Evolutionary conservation across 2,888 invertebrate genomes (phyloP).

Genomic region (Agonopterix heracliana): DNA sequence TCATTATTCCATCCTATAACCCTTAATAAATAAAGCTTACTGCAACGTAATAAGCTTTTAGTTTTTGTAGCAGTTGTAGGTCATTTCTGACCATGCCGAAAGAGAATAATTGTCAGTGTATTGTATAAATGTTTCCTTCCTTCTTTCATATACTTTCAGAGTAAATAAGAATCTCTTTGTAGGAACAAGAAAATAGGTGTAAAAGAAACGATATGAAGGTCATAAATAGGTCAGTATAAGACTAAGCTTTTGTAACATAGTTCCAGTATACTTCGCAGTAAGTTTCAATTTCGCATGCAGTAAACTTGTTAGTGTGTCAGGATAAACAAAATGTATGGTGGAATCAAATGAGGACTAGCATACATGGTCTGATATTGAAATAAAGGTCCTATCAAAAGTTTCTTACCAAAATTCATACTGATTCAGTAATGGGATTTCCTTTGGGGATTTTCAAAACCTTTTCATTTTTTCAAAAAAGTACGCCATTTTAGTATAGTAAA

Average conservation of each 20-base stretch:
- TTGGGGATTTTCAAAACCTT: too few relatives aligned
- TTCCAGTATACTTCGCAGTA: constrained; percentile 43
- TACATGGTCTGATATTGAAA: constrained; percentile 29
- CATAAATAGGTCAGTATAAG: constrained; percentile 55
- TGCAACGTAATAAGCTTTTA: too few relatives aligned
- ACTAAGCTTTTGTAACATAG: constrained; percentile 45
- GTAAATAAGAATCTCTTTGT: background rate
- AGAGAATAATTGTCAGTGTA: too few relatives aligned
- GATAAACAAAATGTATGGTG: constrained; percentile 60
- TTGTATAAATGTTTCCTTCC: too few relatives aligned
- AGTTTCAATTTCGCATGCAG: constrained; percentile 54
- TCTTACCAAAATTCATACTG: too few relatives aligned
- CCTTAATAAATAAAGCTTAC: too few relatives aligned
- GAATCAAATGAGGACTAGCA: constrained; percentile 52
- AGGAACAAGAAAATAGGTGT: constrained; percentile 43
- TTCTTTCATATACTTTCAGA: background rate
- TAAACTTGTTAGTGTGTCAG: constrained; percentile 32
- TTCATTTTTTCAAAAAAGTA: too few relatives aligned
- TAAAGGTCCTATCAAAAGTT: background rate
- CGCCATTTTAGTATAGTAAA: too few relatives aligned
- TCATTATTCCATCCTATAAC: too few relatives aligned
- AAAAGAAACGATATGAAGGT: constrained; percentile 41
- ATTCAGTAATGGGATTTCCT: too few relatives aligned
- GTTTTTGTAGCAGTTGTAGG: too few relatives aligned
- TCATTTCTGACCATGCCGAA: too few relatives aligned